Base-by-base conservation (phyloP, 2,113 vertebrate genomes). In the Phylloscopus trochilus region DNA sequence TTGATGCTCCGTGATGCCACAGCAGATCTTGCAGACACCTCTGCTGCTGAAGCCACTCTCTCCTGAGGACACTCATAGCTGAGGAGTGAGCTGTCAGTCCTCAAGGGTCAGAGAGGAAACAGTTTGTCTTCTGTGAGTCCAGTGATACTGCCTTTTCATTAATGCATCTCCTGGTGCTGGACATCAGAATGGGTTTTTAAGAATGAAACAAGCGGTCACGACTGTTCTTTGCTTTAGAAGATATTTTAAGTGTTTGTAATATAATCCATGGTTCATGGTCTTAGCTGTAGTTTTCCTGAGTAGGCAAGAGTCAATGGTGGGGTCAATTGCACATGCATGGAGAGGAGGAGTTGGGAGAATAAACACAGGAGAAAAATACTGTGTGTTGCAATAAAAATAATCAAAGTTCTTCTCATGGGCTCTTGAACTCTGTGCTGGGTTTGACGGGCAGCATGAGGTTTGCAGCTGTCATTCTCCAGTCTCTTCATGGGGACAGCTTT, bases 381-480 rank as follows among this genome's bases (percentile, higher is more conserved):
- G 39, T 41, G 15, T 59, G 73, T 81, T 64, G 80, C 80, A 77
- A 83, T 66, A 76, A 92, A 92, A 93, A 87, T 46, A 94, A 95
- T 31, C 77, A 37, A 80, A 88, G 47, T 39, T 46, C 66, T 83
- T 77, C 33, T 75, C 41, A 3, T 18, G 44, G 51, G 66, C 56
- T 55, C 58, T 84, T 82, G 44, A 52, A 51, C 75, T 84, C 89
- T 30, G 21, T 23, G 23, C 60, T 89, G 82, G 66, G 56, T 53
- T 70, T 76, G 78, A 89, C 0, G 8, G 88, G 52, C 78, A 70
- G 75, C 39, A 39, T 10, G 24, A 94, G 56, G 82, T 33, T 91
- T 93, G 89, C 92, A 97, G 93, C 85, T 92, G 92, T 93, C 91
- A 58, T 76, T 81, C 80, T 58, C 11, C 43, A 79, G 47, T 51